Percentiles rank a stretch among this genome's conserved stretches.
phyloP scores from a whole-genome alignment of 2,113 vertebrate species.

The Nothocercus julius region DNA sequence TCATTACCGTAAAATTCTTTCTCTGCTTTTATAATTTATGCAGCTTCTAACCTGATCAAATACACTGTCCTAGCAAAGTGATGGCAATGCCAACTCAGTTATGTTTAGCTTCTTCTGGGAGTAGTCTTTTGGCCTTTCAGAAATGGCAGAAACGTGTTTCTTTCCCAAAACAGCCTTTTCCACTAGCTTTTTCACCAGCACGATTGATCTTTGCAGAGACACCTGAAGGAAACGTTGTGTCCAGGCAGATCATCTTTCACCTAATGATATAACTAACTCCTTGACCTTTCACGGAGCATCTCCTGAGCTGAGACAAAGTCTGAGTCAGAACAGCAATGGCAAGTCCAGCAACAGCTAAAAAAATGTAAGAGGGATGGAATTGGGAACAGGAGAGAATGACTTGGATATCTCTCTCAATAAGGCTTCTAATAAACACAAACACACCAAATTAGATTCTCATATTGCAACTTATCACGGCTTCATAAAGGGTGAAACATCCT shows the following conservation, averaged over 20 bases:
- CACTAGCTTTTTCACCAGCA: background rate
- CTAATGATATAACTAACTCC: background rate
- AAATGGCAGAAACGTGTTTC: background rate
- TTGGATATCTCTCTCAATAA: background rate
- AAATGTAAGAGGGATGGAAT: background rate
- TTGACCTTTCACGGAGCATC: fast-evolving
- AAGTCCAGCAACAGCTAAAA: background rate
- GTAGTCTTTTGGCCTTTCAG: background rate
- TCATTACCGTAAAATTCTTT: background rate
- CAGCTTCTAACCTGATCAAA: background rate
- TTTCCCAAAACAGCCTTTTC: background rate
- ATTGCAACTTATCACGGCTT: background rate
- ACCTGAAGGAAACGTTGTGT: background rate
- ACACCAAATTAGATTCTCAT: fast-evolving
- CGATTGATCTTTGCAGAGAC: background rate
- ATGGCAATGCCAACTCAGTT: background rate
- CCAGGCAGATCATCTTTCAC: background rate
- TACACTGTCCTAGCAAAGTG: background rate
- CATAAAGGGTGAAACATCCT: background rate
- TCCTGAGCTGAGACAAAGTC: background rate
- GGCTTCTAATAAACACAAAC: background rate
- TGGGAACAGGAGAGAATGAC: background rate
- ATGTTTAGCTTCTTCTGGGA: background rate
- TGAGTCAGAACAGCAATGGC: background rate
- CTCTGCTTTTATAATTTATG: background rate